Evolutionary conservation across 1,140 invertebrate species (phyloP).

Genomic region (Archivesica marissinica): DNA sequence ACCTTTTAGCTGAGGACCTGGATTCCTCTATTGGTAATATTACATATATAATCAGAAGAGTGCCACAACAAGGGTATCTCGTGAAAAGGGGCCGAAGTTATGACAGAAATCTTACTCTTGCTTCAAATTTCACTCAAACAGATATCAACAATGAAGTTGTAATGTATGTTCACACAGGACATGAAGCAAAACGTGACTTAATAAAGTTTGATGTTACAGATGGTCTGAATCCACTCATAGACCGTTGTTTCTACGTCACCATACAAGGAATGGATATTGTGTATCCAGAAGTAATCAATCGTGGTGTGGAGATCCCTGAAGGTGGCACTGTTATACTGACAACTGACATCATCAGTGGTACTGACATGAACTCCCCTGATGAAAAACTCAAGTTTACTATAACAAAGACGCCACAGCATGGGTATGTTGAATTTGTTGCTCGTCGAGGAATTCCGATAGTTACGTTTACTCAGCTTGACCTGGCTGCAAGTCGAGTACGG

Average conservation of each 20-base stretch:
- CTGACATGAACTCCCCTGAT: constrained; percentile 82
- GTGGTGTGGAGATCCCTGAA: constrained; percentile 82
- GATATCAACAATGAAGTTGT: constrained; percentile 82
- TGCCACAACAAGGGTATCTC: constrained; percentile 82
- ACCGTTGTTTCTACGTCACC: constrained; percentile 83
- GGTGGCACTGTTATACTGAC: constrained; percentile 81
- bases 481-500: constrained; percentile 83
- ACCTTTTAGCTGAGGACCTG: constrained; percentile 83
- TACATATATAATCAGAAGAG: constrained; percentile 79
- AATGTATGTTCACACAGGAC: constrained; percentile 82
- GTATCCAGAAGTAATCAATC: constrained; percentile 82
- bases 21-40: constrained; percentile 82
- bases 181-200: constrained; percentile 81
- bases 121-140: constrained; percentile 83
- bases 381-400: constrained; percentile 81
- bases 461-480: constrained; percentile 82
- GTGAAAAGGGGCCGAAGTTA: constrained; percentile 61
- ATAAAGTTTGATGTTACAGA: constrained; percentile 84
- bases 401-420: constrained; percentile 81
- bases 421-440: constrained; percentile 82
- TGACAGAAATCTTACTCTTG: constrained; percentile 78
- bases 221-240: constrained; percentile 82
- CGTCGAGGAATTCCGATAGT: constrained; percentile 80
- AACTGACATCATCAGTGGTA: constrained; percentile 81
- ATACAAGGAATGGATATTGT: constrained; percentile 82